phyloP scores from a whole-genome alignment of 92 coral and sea anemone genomes.

The Porites rus region DNA sequence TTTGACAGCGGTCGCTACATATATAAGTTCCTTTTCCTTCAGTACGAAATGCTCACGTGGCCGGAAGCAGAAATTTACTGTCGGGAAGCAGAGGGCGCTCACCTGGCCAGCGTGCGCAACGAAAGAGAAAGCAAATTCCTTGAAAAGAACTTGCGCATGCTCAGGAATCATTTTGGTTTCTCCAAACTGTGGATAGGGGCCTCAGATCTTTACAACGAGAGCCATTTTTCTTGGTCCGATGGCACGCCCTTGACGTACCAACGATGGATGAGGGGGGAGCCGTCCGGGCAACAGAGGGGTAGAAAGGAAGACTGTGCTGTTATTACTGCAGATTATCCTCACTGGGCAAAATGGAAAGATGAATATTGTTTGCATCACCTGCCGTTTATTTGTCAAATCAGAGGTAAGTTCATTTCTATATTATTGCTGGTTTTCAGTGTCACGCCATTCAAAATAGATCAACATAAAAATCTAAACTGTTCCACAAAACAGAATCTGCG shows the following conservation, averaged over 20 bases:
- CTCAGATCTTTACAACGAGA: constrained; percentile 61
- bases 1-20: constrained; percentile 69
- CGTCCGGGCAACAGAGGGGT: constrained; percentile 57
- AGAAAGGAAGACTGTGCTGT: constrained; percentile 71
- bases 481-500: no score
- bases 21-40: constrained; percentile 75
- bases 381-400: constrained; percentile 80
- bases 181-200: constrained; percentile 84
- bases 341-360: constrained; percentile 70
- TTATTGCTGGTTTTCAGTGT: no score
- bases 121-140: constrained; percentile 44
- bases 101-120: constrained; percentile 56
- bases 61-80: constrained; percentile 87
- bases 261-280: constrained; percentile 77
- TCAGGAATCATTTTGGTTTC: constrained; percentile 65
- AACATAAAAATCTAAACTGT: no score
- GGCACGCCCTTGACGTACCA: constrained; percentile 57
- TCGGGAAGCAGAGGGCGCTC: constrained; percentile 77
- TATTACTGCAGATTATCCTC: constrained; percentile 43
- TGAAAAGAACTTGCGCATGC: constrained; percentile 32
- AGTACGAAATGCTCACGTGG: constrained; percentile 80
- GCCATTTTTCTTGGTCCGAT: constrained; percentile 72
- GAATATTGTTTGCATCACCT: constrained; percentile 67
- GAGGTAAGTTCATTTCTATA: constrained; percentile 40
- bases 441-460: no score